Percentiles rank a stretch among this genome's conserved stretches.
Evolutionary conservation across 2,113 vertebrate species (phyloP).

Genomic region (Onychorhynchus coronatus): DNA sequence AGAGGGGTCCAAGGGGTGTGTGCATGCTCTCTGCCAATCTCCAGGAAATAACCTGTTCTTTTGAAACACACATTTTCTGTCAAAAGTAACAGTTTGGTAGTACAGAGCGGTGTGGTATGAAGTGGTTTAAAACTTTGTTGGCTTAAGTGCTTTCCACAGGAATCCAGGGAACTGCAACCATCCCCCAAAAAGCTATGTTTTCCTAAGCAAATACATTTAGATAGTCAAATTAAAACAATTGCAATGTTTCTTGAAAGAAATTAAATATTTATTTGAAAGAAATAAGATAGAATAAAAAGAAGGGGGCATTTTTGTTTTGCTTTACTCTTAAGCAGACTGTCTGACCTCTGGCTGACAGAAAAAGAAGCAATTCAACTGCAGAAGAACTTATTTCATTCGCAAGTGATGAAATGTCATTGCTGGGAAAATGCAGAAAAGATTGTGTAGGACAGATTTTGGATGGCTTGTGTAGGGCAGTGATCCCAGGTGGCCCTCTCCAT

Average conservation of each 20-base stretch:
- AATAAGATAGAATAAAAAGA: not conserved
- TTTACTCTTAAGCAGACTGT: not conserved
- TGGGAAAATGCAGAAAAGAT: conserved; percentile 2
- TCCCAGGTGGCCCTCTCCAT: conserved; percentile 31
- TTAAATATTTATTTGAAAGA: not conserved
- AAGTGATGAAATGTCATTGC: conserved; percentile 51
- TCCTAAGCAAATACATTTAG: not conserved
- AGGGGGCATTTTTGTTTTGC: not conserved
- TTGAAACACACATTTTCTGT: not conserved
- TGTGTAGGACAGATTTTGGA: not conserved
- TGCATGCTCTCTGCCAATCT: not conserved
- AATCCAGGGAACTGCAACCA: not conserved
- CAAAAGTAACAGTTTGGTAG: not conserved
- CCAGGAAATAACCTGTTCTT: not conserved
- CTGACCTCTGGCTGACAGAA: not conserved
- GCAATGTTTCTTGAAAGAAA: not conserved
- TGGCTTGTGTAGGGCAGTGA: not conserved
- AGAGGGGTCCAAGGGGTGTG: not conserved
- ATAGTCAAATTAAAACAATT: not conserved
- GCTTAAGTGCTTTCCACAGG: not conserved
- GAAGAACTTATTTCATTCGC: conserved; percentile 5
- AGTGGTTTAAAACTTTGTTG: not conserved
- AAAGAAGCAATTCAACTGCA: conserved; percentile 10
- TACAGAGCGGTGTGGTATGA: not conserved
- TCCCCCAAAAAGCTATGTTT: not conserved